These are phyloP conservation scores for Erpetoichthys calabaricus DNA, from an alignment of 2,797 vertebrate genomes.

Conservation along the genomic window DNA sequence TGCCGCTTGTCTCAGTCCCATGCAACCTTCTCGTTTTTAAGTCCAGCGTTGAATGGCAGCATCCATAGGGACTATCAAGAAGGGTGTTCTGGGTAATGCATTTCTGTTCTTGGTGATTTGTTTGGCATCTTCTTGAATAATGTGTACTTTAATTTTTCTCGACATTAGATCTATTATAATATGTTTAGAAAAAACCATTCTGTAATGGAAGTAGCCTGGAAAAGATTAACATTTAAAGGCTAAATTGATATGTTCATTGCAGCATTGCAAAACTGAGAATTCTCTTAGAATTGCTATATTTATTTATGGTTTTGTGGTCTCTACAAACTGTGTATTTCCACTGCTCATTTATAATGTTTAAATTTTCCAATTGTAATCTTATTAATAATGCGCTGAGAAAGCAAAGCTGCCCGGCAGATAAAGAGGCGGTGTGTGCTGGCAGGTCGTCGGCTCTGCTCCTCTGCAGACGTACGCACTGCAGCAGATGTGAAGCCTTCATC, in stretches of 20 bases:
- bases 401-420: too few relatives aligned
- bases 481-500: too few relatives aligned
- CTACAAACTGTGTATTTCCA: constrained; percentile 1
- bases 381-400: constrained; percentile 7
- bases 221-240: constrained; percentile 8
- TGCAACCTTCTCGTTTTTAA: too few relatives aligned
- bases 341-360: constrained; percentile 11
- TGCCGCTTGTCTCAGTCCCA: too few relatives aligned
- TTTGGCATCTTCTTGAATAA: constrained; percentile 17
- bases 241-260: constrained; percentile 4
- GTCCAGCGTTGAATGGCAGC: too few relatives aligned
- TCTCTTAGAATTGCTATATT: neutral
- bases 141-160: constrained; percentile 16
- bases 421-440: too few relatives aligned
- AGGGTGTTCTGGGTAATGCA: constrained; percentile 2
- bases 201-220: constrained; percentile 3
- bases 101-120: constrained; percentile 11
- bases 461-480: too few relatives aligned
- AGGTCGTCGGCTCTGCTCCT: too few relatives aligned
- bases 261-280: neutral
- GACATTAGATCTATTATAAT: constrained; percentile 16
- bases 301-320: neutral
- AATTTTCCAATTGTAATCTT: constrained; percentile 1
- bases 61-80: neutral
- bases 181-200: constrained; percentile 8